Evolutionary conservation across 2,888 invertebrate genomes (phyloP), one percentile per base, ranked within the genome.

Genomic region (Agapetus fuscipes): DNA sequence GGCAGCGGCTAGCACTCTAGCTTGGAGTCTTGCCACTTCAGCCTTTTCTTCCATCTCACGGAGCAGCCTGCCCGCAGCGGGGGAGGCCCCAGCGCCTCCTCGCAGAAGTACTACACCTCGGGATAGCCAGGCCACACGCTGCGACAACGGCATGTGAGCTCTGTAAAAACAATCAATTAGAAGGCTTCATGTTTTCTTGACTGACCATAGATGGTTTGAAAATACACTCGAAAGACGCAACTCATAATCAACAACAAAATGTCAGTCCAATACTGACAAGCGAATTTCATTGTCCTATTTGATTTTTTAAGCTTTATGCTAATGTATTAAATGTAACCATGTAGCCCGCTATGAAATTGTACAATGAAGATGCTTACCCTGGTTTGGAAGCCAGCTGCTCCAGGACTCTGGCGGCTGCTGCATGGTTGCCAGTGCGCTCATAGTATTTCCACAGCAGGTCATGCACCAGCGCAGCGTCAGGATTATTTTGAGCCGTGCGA

Each of bases 381-480:
- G 73, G 71, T 53, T 75, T 74, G 13, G 83, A 84, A 3, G 97
- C 91, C 43, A 97, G 72, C 52, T 83, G 83, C 49, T 88, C 83
- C 2, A 97, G 70, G 48, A 96, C 87, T 53, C 84, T 80, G 0
- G 97, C 94, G 2, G 97, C 97, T 7, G 89, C 84, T 2, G 85
- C 78, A 57, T 93, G 96, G 59, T 95, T 90, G 17, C 84, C 83
- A 54, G 82, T 83, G 57, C 85, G 84, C 61, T 97, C 95, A 55
- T 96, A 93, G 58, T 87, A 94, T 62, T 91, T 91, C 96, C 97
- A 97, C 39, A 97, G 65, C 48, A 97, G 66, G 58, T 95, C 90
- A 48, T 85, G 72, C 14, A 82, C 62, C 49, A 68, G 66, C 1
- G 76, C 59, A 49, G 75, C 63, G 32, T 80, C 72, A 6, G 78